A percentile compares a stretch with the other conserved stretches of the same genome.
Evolutionary conservation across 2,888 invertebrate species (phyloP).

Genomic region (Hemaris fuciformis): DNA sequence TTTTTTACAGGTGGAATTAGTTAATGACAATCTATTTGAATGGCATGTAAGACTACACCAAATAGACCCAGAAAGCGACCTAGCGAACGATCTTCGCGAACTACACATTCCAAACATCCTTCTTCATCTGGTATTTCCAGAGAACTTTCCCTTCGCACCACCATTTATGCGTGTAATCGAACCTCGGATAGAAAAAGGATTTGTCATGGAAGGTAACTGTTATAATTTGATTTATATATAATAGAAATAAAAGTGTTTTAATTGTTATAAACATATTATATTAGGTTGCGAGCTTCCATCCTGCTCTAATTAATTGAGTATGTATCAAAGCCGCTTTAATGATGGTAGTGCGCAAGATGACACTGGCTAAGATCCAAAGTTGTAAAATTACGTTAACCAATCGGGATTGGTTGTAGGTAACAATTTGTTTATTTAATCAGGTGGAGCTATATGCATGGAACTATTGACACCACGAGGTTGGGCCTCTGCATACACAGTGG

Average conservation of each 20-base stretch:
- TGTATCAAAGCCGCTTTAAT: constrained; percentile 2
- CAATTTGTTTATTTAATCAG: constrained; percentile 44
- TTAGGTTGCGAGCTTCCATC: not conserved
- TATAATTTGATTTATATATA: not conserved
- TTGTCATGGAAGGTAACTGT: constrained; percentile 91
- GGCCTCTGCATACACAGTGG: constrained; percentile 93
- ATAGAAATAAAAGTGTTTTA: too few species aligned
- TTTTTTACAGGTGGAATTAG: constrained; percentile 84
- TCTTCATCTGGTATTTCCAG: constrained; percentile 91
- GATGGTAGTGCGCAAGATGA: not conserved
- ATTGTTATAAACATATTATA: not conserved
- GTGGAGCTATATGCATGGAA: constrained; percentile 95
- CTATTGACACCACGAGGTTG: constrained; percentile 92
- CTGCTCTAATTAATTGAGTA: not conserved
- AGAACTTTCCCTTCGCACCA: constrained; percentile 94
- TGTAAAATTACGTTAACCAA: not conserved
- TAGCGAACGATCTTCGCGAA: constrained; percentile 91
- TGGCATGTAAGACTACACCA: constrained; percentile 92
- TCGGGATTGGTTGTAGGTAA: not conserved
- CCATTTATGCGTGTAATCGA: constrained; percentile 92
- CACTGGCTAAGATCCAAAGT: not conserved
- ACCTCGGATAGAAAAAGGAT: constrained; percentile 90
- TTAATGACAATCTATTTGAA: constrained; percentile 93
- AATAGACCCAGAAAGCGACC: constrained; percentile 91
- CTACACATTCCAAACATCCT: constrained; percentile 87